phyloP scores from a whole-genome alignment of 2,113 vertebrate genomes.

The Zapus hudsonius region DNA sequence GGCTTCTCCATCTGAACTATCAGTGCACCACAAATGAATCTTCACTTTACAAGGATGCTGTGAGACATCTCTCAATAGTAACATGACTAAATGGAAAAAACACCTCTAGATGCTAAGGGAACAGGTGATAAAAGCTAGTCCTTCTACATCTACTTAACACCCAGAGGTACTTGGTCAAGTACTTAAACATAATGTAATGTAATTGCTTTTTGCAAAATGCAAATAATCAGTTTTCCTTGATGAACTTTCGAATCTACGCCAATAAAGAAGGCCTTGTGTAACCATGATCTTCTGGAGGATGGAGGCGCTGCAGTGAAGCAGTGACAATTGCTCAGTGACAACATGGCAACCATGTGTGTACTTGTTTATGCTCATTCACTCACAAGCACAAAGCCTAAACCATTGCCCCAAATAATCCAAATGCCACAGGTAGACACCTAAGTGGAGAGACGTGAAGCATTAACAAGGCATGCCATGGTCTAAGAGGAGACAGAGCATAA shows the following conservation, averaged over 20 bases:
- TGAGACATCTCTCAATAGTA: not conserved
- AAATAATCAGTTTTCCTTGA: not conserved
- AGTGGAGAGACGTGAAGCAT: not conserved
- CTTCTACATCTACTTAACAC: not conserved
- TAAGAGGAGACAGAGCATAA: not conserved
- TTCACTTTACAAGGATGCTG: not conserved
- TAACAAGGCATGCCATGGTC: not conserved
- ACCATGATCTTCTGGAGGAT: not conserved
- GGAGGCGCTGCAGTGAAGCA: not conserved
- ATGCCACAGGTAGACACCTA: not conserved
- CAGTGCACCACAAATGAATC: no score
- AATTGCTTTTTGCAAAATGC: not conserved
- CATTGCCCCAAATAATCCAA: conserved; percentile 3
- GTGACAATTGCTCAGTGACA: not conserved
- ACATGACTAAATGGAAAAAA: not conserved
- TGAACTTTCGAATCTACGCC: not conserved
- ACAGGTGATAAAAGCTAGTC: not conserved
- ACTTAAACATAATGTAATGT: not conserved
- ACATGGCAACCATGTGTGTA: not conserved
- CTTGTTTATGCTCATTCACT: not conserved
- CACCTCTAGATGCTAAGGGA: not conserved
- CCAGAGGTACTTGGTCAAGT: not conserved
- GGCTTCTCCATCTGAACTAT: not conserved
- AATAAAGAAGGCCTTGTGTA: not conserved
- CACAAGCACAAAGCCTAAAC: not conserved